Conservation (phyloP, 2,113 vertebrate species). For the Callionymus lyra region DNA sequence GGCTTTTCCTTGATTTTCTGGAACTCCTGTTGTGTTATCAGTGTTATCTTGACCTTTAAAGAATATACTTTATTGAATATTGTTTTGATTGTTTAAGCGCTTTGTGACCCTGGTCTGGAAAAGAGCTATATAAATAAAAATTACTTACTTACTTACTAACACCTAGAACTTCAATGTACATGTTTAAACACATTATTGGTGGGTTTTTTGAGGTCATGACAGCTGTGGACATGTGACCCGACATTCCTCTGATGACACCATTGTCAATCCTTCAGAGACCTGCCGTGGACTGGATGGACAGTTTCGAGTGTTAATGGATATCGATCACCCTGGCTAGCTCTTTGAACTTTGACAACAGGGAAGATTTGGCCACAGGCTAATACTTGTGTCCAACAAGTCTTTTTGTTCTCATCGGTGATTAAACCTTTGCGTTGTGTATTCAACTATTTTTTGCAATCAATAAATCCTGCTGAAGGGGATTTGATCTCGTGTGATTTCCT, state of each 20-base stretch:
- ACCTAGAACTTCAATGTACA: background rate
- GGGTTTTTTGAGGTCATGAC: conserved; percentile 17
- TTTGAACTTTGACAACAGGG: conserved; percentile 33
- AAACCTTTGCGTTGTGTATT: too few relatives aligned
- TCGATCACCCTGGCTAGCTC: conserved; percentile 35
- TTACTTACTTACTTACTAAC: too few relatives aligned
- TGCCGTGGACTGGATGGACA: conserved; percentile 19
- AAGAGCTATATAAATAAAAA: too few relatives aligned
- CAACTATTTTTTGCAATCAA: too few relatives aligned
- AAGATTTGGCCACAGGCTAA: conserved; percentile 35
- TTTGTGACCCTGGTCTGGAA: too few relatives aligned
- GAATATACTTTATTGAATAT: too few relatives aligned
- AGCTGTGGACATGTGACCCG: conserved; percentile 11
- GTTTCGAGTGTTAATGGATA: conserved; percentile 44
- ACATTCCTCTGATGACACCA: conserved; percentile 27
- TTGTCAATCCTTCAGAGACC: conserved; percentile 13
- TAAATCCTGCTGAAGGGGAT: too few relatives aligned
- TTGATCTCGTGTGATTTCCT: background rate
- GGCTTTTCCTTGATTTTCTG: too few relatives aligned
- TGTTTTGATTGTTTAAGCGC: too few relatives aligned
- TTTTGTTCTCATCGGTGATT: too few relatives aligned
- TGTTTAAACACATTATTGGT: conserved; percentile 1
- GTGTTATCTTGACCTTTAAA: too few relatives aligned
- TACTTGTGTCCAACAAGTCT: conserved; percentile 22
- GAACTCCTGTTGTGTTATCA: too few relatives aligned